These are phyloP conservation scores for Tenualosa thibaudeaui DNA, from an alignment of 2,797 vertebrate species.

Conservation along the genomic window DNA sequence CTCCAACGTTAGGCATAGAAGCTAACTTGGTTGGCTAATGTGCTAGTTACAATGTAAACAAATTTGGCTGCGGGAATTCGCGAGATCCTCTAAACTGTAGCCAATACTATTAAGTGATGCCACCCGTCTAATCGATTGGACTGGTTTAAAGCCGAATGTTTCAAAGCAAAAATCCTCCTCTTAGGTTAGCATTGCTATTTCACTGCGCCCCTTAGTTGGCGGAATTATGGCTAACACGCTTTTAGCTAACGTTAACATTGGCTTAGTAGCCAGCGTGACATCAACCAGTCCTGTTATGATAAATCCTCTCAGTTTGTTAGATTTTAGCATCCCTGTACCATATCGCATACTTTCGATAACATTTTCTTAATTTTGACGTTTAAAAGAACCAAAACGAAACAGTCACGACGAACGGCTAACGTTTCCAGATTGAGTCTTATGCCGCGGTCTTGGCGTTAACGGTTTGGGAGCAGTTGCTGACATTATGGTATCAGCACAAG, in stretches of 20 bases:
- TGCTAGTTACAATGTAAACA: neutral
- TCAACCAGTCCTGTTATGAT: neutral
- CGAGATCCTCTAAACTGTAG: neutral
- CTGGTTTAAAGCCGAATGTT: neutral
- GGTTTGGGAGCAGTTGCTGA: neutral
- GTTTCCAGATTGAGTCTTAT: neutral
- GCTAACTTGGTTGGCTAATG: neutral
- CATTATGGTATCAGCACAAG: neutral
- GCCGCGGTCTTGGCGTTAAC: too few species aligned
- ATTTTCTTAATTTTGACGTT: neutral
- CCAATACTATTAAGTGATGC: neutral
- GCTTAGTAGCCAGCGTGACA: neutral
- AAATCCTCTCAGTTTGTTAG: neutral
- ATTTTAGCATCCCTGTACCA: neutral
- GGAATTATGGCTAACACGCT: neutral
- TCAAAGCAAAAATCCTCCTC: neutral
- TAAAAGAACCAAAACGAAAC: neutral
- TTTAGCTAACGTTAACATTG: neutral
- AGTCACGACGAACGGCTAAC: neutral
- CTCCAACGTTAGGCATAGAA: neutral
- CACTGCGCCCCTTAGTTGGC: neutral
- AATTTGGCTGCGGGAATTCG: neutral
- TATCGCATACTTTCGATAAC: neutral
- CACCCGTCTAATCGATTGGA: too few species aligned
- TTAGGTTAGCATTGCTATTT: neutral